These are phyloP conservation scores for Crioceris asparagi DNA, from an alignment of 2,888 invertebrate genomes.

Conservation along the genomic window DNA sequence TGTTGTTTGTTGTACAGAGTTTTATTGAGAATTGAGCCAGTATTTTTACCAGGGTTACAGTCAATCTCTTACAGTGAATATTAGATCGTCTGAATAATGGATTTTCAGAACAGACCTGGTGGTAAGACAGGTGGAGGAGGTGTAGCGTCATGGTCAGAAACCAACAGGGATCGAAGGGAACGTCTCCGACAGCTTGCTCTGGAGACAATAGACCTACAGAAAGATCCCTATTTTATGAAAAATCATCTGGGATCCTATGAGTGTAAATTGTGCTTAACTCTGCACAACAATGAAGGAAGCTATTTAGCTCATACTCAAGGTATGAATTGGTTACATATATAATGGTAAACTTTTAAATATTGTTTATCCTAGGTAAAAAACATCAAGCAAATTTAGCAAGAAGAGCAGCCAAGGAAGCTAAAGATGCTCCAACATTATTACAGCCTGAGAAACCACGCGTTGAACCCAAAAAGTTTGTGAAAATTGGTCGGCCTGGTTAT, in stretches of 20 bases:
- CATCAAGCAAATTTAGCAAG: slow-evolving; percentile 98
- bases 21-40: no score
- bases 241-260: slow-evolving; percentile 96
- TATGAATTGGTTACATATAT: slow-evolving; percentile 42
- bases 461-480: slow-evolving; percentile 98
- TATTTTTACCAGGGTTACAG: no score
- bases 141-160: slow-evolving; percentile 97
- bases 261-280: slow-evolving; percentile 94
- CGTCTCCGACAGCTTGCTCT: slow-evolving; percentile 90
- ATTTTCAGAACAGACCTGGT: slow-evolving; percentile 97
- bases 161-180: slow-evolving; percentile 92
- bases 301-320: slow-evolving; percentile 99
- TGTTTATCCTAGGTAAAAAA: slow-evolving; percentile 7
- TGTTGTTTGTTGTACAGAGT: no score
- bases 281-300: slow-evolving; percentile 98
- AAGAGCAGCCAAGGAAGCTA: slow-evolving; percentile 96
- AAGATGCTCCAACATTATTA: slow-evolving; percentile 88
- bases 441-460: slow-evolving; percentile 94
- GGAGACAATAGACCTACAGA: slow-evolving; percentile 97
- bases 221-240: slow-evolving; percentile 99
- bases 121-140: slow-evolving; percentile 99
- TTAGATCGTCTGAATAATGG: no score
- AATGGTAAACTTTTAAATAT: neutral
- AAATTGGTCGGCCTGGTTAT: slow-evolving; percentile 98
- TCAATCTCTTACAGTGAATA: no score